phyloP scores from a whole-genome alignment of 2,113 vertebrate genomes.

The Odobenus rosmarus region DNA sequence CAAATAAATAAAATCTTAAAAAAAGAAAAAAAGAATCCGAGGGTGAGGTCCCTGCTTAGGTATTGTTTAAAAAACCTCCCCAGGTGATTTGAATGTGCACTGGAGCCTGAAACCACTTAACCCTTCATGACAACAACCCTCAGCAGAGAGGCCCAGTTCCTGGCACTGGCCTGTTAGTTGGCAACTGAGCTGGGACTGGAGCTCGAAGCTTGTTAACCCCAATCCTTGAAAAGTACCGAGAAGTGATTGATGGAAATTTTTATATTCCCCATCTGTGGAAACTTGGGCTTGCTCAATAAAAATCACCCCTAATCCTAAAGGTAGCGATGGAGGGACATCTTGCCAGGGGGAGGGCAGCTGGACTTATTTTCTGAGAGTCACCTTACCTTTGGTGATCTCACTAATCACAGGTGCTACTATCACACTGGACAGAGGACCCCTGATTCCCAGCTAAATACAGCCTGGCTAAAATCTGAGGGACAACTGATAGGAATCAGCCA shows the following conservation, averaged over 20 bases:
- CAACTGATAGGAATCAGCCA: background rate
- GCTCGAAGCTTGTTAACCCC: background rate
- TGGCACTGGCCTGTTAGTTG: background rate
- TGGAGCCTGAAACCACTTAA: background rate
- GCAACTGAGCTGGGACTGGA: background rate
- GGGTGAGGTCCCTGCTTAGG: background rate
- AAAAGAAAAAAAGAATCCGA: too few species aligned
- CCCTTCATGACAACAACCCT: background rate
- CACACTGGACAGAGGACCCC: background rate
- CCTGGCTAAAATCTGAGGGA: background rate
- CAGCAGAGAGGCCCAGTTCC: background rate
- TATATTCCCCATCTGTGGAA: background rate
- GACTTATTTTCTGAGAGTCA: background rate
- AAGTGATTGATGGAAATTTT: background rate
- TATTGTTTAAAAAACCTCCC: background rate
- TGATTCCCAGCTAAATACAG: background rate
- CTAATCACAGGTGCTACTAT: background rate
- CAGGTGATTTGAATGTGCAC: background rate
- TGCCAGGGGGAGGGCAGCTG: background rate
- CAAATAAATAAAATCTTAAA: too few species aligned
- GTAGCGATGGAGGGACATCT: background rate
- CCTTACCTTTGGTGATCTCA: background rate
- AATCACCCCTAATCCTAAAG: background rate
- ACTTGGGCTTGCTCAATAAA: background rate
- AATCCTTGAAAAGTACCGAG: background rate